Conservation (phyloP, 2,888 invertebrate genomes). For the Cylloceria caligata region DNA sequence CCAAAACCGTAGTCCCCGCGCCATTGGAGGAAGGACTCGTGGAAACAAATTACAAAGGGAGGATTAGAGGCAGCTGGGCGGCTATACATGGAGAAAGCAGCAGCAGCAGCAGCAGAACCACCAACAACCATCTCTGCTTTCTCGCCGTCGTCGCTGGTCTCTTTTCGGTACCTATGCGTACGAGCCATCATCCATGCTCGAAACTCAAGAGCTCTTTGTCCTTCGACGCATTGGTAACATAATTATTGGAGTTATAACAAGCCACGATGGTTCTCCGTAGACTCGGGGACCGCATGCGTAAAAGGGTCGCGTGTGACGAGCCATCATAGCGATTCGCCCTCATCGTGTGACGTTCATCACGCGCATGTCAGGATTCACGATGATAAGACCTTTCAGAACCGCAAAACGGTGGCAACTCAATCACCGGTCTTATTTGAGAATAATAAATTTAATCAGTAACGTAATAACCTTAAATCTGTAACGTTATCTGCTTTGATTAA, state of each 20-base stretch:
- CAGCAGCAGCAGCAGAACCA: slow-evolving; percentile 40
- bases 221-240: slow-evolving; percentile 84
- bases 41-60: slow-evolving; percentile 84
- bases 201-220: slow-evolving; percentile 82
- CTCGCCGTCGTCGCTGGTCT: slow-evolving; percentile 52
- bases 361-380: slow-evolving; percentile 12
- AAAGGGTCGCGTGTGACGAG: slow-evolving; percentile 53
- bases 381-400: slow-evolving; percentile 6
- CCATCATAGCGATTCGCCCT: slow-evolving; percentile 41
- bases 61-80: slow-evolving; percentile 85
- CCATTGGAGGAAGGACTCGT: slow-evolving; percentile 81
- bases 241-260: slow-evolving; percentile 85
- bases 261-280: slow-evolving; percentile 80
- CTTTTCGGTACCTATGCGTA: slow-evolving; percentile 33
- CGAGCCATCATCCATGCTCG: slow-evolving; percentile 61
- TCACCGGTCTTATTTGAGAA: not conserved
- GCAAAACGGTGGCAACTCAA: slow-evolving; percentile 29
- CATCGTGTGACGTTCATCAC: slow-evolving; percentile 49
- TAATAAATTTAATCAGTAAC: slow-evolving; percentile 13
- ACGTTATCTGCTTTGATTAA: not conserved
- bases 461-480: slow-evolving; percentile 10
- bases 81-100: slow-evolving; percentile 70
- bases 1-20: slow-evolving; percentile 72
- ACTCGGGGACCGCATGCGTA: slow-evolving; percentile 52
- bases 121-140: slow-evolving; percentile 64